phyloP scores from a whole-genome alignment of 2,113 vertebrate genomes.

The Ascaphus truei region DNA sequence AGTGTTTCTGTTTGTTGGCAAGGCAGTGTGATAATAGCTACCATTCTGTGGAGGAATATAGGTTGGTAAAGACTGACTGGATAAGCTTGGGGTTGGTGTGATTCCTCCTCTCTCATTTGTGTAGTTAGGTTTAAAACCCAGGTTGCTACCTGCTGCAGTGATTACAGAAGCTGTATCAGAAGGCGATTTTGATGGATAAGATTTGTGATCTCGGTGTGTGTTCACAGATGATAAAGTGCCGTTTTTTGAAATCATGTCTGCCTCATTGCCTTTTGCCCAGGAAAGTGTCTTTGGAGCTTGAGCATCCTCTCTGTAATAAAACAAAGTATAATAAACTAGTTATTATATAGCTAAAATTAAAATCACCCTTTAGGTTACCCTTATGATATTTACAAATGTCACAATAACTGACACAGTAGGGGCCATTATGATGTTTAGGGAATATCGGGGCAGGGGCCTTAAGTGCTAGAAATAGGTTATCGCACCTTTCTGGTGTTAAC shows the following conservation, averaged over 20 bases:
- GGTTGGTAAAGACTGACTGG: constrained; percentile 55
- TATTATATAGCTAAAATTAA: no score
- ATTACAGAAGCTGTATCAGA: constrained; percentile 71
- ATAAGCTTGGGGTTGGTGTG: constrained; percentile 44
- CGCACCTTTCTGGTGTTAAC: no score
- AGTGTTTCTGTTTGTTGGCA: constrained; percentile 50
- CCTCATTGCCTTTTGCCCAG: constrained; percentile 78
- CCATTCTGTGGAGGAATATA: constrained; percentile 48
- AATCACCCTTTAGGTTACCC: no score
- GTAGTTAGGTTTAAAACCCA: constrained; percentile 53
- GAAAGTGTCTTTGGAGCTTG: constrained; percentile 78
- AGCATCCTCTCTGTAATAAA: constrained; percentile 76
- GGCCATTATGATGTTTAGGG: no score
- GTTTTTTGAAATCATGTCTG: constrained; percentile 80
- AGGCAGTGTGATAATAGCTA: constrained; percentile 9
- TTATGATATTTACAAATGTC: no score
- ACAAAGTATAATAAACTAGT: no score
- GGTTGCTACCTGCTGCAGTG: constrained; percentile 61
- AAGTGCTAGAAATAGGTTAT: no score
- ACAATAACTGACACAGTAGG: no score
- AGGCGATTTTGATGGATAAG: constrained; percentile 57
- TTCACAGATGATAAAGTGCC: constrained; percentile 83
- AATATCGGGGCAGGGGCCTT: no score
- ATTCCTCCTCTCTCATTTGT: constrained; percentile 32
- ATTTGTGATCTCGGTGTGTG: constrained; percentile 63